phyloP scores from a whole-genome alignment of 1,140 invertebrate genomes.

The Caerostris extrusa region DNA sequence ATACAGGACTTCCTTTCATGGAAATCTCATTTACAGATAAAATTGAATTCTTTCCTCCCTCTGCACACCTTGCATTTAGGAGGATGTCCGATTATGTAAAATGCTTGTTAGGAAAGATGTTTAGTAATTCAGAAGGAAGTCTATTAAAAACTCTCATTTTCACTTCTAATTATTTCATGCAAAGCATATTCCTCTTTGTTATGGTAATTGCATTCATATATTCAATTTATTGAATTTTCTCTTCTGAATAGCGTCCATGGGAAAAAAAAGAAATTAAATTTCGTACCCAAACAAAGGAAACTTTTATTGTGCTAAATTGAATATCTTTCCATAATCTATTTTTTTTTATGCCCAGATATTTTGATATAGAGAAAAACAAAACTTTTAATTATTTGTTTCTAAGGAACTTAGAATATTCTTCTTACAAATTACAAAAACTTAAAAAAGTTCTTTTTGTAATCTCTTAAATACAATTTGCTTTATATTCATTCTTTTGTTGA shows the following conservation, averaged over 20 bases:
- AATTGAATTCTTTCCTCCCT: background rate
- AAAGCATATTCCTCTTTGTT: background rate
- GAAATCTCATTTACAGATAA: background rate
- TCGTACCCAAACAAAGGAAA: background rate
- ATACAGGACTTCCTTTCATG: background rate
- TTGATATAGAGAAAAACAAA: too few species aligned
- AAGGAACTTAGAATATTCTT: too few species aligned
- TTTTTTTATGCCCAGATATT: too few species aligned
- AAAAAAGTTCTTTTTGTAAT: too few species aligned
- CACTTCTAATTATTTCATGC: constrained; percentile 48
- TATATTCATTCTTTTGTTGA: too few species aligned
- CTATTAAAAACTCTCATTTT: constrained; percentile 62
- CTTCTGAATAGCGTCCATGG: background rate
- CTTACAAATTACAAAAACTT: too few species aligned
- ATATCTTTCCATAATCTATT: background rate
- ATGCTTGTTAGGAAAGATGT: background rate
- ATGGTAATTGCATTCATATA: constrained; percentile 26
- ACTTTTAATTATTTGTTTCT: too few species aligned
- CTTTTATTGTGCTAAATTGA: background rate
- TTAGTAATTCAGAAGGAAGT: background rate
- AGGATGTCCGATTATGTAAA: background rate
- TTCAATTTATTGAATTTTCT: constrained; percentile 13
- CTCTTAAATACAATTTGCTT: too few species aligned
- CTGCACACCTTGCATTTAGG: background rate
- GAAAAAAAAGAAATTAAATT: background rate